Conservation (phyloP, 2,113 vertebrate species). For the Meriones unguiculatus region DNA sequence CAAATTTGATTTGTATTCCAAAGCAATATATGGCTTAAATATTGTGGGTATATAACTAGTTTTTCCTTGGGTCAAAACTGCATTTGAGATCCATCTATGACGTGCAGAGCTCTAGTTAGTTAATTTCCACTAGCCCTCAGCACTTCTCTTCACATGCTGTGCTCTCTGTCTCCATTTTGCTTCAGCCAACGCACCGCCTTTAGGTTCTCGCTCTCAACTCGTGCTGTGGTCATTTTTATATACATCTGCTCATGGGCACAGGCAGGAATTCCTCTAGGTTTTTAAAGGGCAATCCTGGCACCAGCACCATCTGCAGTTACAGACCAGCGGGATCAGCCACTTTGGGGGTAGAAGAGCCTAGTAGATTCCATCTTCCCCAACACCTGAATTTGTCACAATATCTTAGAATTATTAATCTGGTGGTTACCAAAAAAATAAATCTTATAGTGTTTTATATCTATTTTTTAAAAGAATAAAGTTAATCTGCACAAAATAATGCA, state of each 20-base stretch:
- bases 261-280: not conserved
- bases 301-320: not conserved
- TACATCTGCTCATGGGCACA: not conserved
- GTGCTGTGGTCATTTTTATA: not conserved
- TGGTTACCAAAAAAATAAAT: not conserved
- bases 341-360: not conserved
- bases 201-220: not conserved
- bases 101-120: not conserved
- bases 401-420: not conserved
- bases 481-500: not conserved
- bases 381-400: not conserved
- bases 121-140: not conserved
- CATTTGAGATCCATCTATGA: slow-evolving; percentile 13
- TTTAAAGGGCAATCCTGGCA: not conserved
- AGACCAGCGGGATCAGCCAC: not conserved
- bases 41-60: not conserved
- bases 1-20: too few relatives aligned
- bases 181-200: not conserved
- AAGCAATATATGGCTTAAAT: not conserved
- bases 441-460: not conserved
- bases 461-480: slow-evolving; percentile 10
- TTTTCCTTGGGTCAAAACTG: slow-evolving; percentile 4
- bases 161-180: not conserved
- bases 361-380: not conserved
- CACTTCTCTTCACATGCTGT: not conserved